Percentiles rank a stretch among this genome's conserved stretches.
Evolutionary conservation across 2,113 vertebrate genomes (phyloP).

Genomic region (Syngnathus scovelli): DNA sequence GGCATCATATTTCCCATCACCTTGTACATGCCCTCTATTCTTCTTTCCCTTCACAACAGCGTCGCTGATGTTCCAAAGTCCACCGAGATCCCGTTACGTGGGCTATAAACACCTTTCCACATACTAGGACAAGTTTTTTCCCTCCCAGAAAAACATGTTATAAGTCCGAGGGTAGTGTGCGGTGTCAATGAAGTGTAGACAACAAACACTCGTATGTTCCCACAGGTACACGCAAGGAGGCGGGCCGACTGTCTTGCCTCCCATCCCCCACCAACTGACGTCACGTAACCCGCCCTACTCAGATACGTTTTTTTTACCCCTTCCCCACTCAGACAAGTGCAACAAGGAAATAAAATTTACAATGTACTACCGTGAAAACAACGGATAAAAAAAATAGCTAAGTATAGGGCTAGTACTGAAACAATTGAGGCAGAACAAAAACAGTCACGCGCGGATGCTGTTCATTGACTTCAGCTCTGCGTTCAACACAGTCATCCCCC

Average conservation of each 20-base stretch:
- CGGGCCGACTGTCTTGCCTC: slow-evolving; percentile 3
- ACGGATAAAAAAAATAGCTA: neutral
- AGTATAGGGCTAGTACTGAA: too few relatives aligned
- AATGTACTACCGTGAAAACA: too few relatives aligned
- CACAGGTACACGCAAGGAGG: neutral
- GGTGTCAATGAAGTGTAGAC: neutral
- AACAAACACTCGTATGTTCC: neutral
- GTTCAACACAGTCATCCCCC: too few relatives aligned
- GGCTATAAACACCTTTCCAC: slow-evolving; percentile 2
- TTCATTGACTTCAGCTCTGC: too few relatives aligned
- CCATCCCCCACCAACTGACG: slow-evolving; percentile 48
- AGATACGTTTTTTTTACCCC: neutral
- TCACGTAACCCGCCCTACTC: slow-evolving; percentile 47
- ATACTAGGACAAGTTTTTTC: neutral
- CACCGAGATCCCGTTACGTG: neutral
- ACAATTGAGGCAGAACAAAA: too few relatives aligned
- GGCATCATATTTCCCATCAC: slow-evolving; percentile 59
- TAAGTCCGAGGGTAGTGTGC: neutral
- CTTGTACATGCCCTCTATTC: neutral
- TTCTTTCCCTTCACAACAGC: slow-evolving; percentile 37
- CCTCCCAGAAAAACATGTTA: neutral
- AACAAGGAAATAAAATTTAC: neutral
- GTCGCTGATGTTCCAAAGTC: slow-evolving; percentile 13
- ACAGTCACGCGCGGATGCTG: too few relatives aligned
- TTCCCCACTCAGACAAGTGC: slow-evolving; percentile 53